A percentile compares a stretch with the other conserved stretches of the same genome.
Conservation (phyloP, 2,797 vertebrate genomes). For the Rhinophrynus dorsalis region DNA sequence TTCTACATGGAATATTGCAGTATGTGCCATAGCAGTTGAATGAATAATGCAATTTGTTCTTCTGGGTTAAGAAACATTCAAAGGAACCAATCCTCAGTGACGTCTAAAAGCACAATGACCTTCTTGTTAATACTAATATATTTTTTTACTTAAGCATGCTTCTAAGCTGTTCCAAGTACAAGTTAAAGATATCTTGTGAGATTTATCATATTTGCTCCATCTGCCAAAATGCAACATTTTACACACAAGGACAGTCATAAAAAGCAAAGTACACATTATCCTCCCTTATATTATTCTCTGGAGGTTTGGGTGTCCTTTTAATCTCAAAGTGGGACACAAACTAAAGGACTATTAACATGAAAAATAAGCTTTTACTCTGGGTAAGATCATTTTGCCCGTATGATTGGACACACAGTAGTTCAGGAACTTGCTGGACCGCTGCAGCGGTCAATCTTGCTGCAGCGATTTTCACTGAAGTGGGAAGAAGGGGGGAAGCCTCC, state of each 20-base stretch:
- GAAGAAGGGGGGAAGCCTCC: no score
- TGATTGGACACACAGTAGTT: no score
- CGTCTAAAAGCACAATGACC: not conserved
- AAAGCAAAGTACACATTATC: constrained; percentile 27
- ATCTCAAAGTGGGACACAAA: no score
- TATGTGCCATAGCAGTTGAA: not conserved
- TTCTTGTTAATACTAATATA: not conserved
- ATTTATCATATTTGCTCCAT: constrained; percentile 22
- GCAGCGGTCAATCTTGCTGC: no score
- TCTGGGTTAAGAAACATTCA: not conserved
- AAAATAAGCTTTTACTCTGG: no score
- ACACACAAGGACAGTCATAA: constrained; percentile 12
- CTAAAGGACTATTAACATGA: no score
- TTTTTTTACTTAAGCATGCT: no score
- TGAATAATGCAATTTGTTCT: constrained; percentile 6
- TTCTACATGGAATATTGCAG: constrained; percentile 11
- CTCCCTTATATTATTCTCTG: constrained; percentile 16
- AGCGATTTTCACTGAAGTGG: no score
- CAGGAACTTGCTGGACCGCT: no score
- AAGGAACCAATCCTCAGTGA: constrained; percentile 2
- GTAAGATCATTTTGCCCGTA: no score
- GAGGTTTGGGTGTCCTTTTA: not conserved
- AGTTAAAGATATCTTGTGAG: constrained; percentile 7
- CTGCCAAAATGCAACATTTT: constrained; percentile 25
- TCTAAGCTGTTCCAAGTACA: not conserved